phyloP scores from a whole-genome alignment of 2,888 invertebrate species.

The Strigamia transsilvanica region DNA sequence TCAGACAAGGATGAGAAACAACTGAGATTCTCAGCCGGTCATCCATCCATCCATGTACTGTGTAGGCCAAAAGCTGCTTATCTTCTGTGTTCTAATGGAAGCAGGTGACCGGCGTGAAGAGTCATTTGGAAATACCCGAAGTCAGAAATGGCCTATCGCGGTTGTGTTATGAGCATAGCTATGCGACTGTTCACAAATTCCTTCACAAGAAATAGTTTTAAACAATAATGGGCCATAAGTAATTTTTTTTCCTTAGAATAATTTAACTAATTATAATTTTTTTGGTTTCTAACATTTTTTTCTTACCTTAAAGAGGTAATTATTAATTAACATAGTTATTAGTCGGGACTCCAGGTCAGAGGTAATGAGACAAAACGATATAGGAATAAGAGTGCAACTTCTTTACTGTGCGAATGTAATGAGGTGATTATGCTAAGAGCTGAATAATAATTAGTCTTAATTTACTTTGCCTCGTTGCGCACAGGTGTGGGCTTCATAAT shows the following conservation, averaged over 20 bases:
- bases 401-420: slow-evolving; percentile 20
- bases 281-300: not conserved
- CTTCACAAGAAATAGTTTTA: too few species aligned
- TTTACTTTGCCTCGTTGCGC: slow-evolving; percentile 32
- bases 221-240: too few species aligned
- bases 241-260: not conserved
- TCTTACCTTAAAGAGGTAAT: not conserved
- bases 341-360: slow-evolving; percentile 27
- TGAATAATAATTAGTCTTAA: slow-evolving; percentile 41
- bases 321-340: slow-evolving; percentile 48
- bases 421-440: slow-evolving; percentile 45
- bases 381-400: slow-evolving; percentile 16
- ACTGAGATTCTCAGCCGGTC: too few species aligned
- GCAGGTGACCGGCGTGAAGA: too few species aligned
- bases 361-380: slow-evolving; percentile 40
- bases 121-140: too few species aligned
- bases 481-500: not conserved
- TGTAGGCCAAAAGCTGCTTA: too few species aligned
- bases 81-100: too few species aligned
- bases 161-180: too few species aligned
- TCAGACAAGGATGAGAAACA: too few species aligned
- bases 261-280: slow-evolving; percentile 8
- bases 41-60: too few species aligned
- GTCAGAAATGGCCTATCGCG: too few species aligned
- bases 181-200: too few species aligned